These are phyloP conservation scores for Stichodactyla mertensii DNA, from an alignment of 64 coral and sea anemone genomes.

Conservation along the genomic window DNA sequence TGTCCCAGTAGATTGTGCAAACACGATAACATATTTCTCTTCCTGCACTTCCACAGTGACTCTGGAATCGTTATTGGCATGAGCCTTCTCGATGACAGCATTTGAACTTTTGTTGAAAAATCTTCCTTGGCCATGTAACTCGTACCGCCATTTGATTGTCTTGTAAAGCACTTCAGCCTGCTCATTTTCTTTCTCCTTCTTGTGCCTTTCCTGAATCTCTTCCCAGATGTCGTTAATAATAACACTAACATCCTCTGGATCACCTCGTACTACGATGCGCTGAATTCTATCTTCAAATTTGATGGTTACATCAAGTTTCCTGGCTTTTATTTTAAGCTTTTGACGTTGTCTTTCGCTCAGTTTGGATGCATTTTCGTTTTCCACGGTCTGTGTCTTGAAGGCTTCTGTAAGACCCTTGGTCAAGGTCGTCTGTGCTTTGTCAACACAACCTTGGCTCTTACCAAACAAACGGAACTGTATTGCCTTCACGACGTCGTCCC, in stretches of 20 bases:
- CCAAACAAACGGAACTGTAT: neutral
- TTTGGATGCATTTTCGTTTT: neutral
- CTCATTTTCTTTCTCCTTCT: neutral
- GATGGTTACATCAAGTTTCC: conserved; percentile 8
- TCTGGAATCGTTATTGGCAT: neutral
- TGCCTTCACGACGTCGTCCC: neutral
- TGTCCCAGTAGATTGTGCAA: neutral
- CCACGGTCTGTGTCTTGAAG: conserved; percentile 15
- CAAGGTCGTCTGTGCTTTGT: conserved; percentile 10
- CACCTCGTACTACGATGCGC: conserved; percentile 30
- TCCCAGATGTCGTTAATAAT: conserved; percentile 37
- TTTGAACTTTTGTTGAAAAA: conserved; percentile 3
- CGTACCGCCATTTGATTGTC: conserved; percentile 3
- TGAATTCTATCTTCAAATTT: neutral
- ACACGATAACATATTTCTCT: neutral
- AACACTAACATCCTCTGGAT: neutral
- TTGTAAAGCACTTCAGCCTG: conserved; percentile 22
- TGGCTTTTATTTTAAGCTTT: conserved; percentile 1
- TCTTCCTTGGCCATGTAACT: neutral
- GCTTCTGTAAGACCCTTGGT: neutral
- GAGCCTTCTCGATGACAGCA: conserved; percentile 20
- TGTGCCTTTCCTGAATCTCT: neutral
- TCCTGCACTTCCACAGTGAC: neutral
- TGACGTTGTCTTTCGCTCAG: conserved; percentile 12
- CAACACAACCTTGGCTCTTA: conserved; percentile 10